Conservation (phyloP, 2,888 invertebrate genomes). For the Rambutsinella grinnellia region DNA sequence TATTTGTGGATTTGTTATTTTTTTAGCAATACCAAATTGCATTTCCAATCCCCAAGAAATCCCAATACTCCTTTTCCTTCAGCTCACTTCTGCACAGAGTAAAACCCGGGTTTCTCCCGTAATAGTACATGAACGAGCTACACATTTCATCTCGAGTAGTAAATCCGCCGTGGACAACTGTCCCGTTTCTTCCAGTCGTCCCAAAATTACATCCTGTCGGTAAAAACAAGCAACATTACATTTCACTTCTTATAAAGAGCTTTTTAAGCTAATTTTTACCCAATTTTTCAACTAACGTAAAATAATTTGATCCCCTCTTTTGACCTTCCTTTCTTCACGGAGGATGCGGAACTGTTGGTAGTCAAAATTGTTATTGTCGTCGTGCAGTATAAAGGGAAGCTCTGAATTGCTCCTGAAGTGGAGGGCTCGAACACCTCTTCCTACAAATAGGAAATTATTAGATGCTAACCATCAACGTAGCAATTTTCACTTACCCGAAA, state of each 20-base stretch:
- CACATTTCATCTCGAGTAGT: slow-evolving; percentile 23
- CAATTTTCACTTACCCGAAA: slow-evolving; percentile 5
- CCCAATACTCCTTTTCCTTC: neutral
- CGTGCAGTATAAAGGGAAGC: slow-evolving; percentile 3
- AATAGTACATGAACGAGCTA: slow-evolving; percentile 12
- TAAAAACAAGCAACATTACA: neutral
- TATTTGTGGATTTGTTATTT: neutral
- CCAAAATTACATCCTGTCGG: slow-evolving; percentile 13
- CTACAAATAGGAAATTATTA: neutral
- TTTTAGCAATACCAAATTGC: slow-evolving; percentile 5
- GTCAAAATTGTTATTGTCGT: slow-evolving; percentile 21
- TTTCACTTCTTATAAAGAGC: too few relatives aligned
- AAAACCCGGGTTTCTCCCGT: slow-evolving; percentile 4
- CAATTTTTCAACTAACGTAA: slow-evolving; percentile 1
- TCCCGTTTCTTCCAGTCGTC: slow-evolving; percentile 21
- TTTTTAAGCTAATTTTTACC: neutral
- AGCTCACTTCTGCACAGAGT: neutral
- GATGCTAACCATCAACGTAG: neutral
- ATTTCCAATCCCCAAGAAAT: neutral
- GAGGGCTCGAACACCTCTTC: neutral
- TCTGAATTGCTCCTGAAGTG: slow-evolving; percentile 22
- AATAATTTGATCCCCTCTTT: slow-evolving; percentile 27
- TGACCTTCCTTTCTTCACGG: slow-evolving; percentile 17
- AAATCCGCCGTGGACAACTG: slow-evolving; percentile 20
- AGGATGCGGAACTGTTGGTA: slow-evolving; percentile 17